A percentile compares a stretch with the other conserved stretches of the same genome.
phyloP scores from a whole-genome alignment of 2,113 vertebrate species.

The Siphamia tubifer region DNA sequence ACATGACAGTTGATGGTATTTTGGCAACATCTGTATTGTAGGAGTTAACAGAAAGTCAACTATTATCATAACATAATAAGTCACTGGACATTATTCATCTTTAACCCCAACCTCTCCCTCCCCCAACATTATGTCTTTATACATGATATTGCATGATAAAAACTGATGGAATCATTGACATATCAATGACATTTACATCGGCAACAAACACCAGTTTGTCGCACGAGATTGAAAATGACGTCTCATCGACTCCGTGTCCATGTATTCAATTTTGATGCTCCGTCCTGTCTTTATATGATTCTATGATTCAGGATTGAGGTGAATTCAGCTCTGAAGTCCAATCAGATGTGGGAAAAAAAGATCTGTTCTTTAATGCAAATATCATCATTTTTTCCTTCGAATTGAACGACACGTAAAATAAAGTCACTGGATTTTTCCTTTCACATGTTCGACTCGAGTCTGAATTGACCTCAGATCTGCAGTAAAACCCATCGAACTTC shows the following conservation, averaged over 20 bases:
- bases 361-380: not conserved
- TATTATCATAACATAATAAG: constrained; percentile 59
- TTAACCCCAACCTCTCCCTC: constrained; percentile 4
- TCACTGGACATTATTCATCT: constrained; percentile 55
- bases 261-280: constrained; percentile 25
- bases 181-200: constrained; percentile 64
- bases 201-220: constrained; percentile 50
- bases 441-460: constrained; percentile 26
- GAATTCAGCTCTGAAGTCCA: constrained; percentile 56
- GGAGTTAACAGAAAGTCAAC: constrained; percentile 64
- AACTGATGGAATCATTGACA: constrained; percentile 63
- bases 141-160: constrained; percentile 74
- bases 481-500: constrained; percentile 34
- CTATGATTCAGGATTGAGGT: constrained; percentile 31
- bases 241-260: constrained; percentile 41
- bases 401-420: constrained; percentile 3
- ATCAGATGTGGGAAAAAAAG: constrained; percentile 3
- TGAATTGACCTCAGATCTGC: constrained; percentile 61
- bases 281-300: constrained; percentile 17
- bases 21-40: constrained; percentile 67
- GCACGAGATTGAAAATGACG: constrained; percentile 34
- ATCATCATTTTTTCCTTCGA: constrained; percentile 41
- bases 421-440: not conserved
- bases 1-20: constrained; percentile 54
- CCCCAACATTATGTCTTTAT: constrained; percentile 56